Percentiles rank a stretch among this genome's conserved stretches.
Conservation (phyloP, 2,797 vertebrate species). For the Scleropages formosus region DNA sequence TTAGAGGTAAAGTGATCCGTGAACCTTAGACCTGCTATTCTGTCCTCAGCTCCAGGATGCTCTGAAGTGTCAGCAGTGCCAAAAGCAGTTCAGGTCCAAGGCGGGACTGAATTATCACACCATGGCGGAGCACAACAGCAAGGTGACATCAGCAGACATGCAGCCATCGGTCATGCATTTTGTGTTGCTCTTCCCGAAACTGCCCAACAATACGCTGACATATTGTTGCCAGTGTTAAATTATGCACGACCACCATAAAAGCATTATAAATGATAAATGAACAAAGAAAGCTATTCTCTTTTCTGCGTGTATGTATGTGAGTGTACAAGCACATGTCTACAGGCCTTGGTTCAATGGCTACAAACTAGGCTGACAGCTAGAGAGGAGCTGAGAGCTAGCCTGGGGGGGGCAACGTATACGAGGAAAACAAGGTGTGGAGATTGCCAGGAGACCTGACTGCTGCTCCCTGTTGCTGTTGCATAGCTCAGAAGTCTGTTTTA, state of each 20-base stretch:
- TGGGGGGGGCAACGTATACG: slow-evolving; percentile 3
- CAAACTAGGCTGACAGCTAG: slow-evolving; percentile 9
- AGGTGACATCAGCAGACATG: slow-evolving; percentile 63
- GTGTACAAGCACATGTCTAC: slow-evolving; percentile 26
- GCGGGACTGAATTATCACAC: slow-evolving; percentile 95
- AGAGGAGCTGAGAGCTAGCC: neutral
- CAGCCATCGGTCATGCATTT: neutral
- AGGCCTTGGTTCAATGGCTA: neutral
- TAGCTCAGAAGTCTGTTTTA: slow-evolving; percentile 9
- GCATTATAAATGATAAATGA: slow-evolving; percentile 64
- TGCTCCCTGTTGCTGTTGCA: neutral
- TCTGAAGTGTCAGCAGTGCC: slow-evolving; percentile 92
- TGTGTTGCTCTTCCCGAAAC: slow-evolving; percentile 20
- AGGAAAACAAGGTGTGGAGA: slow-evolving; percentile 23
- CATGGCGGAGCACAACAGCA: slow-evolving; percentile 90
- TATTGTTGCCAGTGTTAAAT: slow-evolving; percentile 37
- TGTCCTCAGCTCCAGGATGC: slow-evolving; percentile 86
- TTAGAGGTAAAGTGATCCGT: neutral
- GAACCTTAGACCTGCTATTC: neutral
- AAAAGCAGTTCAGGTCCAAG: slow-evolving; percentile 97
- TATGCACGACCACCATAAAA: slow-evolving; percentile 41
- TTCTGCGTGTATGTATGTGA: neutral
- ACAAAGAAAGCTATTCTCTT: slow-evolving; percentile 32
- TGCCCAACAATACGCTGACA: slow-evolving; percentile 29
- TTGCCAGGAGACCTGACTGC: slow-evolving; percentile 7